Evolutionary conservation across 1,140 invertebrate species (phyloP), one percentile per base, ranked within the genome.

Genomic region (Drosophila tani): DNA sequence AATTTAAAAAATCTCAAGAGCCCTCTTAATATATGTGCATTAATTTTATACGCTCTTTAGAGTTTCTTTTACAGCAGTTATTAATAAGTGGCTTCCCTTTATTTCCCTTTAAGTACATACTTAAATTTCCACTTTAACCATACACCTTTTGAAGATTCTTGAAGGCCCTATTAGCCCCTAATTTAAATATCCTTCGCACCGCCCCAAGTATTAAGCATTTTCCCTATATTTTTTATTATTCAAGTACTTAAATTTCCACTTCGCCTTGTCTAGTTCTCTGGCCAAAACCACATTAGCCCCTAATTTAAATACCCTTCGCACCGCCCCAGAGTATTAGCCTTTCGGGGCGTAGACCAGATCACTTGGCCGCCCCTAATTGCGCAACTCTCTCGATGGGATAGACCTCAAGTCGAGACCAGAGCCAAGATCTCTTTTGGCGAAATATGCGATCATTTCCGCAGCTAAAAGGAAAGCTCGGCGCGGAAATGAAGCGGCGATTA

Each of bases 401-500:
- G 29, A 32, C 15, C 29, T 21, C n/a, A 21, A 24, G 43, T 45
- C 35, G 49, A 29, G 27, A 29, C 27, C n/a, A 24, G 35, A 19
- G 9, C 14, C 35, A 35, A 76, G 62, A 87, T 79, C 83, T 87
- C 81, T 84, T 88, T 79, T 84, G 81, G 84, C 85, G 59, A 88
- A 88, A 88, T 84, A 88, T 84, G 84, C 69, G 85, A 50, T 84
- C 84, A 88, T 88, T 88, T 88, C 84, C 84, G 81, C 79, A 65
- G 70, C 58, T 75, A 69, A 87, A 87, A 86, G 70, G 75, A 86
- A 86, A 86, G 81, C 84, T 81, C 63, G 7, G 86, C 62, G 74
- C 85, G 84, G 84, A 88, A 88, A 88, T 90, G 85, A 88, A 83
- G 80, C 83, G 58, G 56, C 83, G 70, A 86, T 86, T 86, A 86